Base-by-base conservation (phyloP, 2,888 invertebrate species). In the Drosophila neutralis region DNA sequence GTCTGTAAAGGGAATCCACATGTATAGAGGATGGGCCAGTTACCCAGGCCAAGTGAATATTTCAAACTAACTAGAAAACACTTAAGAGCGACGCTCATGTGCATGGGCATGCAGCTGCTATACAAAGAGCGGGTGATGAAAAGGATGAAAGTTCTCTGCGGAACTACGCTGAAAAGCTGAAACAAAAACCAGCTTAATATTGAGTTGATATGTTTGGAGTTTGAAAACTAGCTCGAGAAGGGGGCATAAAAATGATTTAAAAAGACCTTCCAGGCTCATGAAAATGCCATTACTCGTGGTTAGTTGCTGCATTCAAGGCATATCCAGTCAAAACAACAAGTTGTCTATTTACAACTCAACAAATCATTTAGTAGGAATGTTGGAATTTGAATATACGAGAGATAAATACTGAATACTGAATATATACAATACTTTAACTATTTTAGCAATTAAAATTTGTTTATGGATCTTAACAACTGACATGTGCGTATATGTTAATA, bases 21-120 rank as follows among this genome's bases (percentile, higher is more conserved):
- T 58, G 48, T 48, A 66, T 13, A 59, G 56, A 60, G 58, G 33
- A 48, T 31, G 21, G 59, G 59, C 18, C 40, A 71, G 21, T 7
- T 45, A 24, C 38, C 38, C 38, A 8, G 75, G 67, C 69, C 78
- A 86, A 80, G 81, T 84, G 87, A 89, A 84, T 86, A 89, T 85
- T 85, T 69, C 82, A 83, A 89, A 83, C 79, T 89, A 85, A 85
- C 79, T 83, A 76, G 87, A 85, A 89, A 84, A 76, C 84, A 86
- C 87, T 89, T 85, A 83, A 83, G 78, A 89, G 72, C 70, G 68
- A 73, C 78, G 80, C 71, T 80, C 71, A 45, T 60, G 63, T 62
- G 76, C 48, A 58, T 66, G 57, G 38, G 56, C 56, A 29, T 56
- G 56, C 40, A 40, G 56, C 24, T 54, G 62, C 62, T 36, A 63